Percentiles rank a stretch among this genome's conserved stretches.
Conservation (phyloP, 2,888 invertebrate genomes). For the Melanostoma mellinum region DNA sequence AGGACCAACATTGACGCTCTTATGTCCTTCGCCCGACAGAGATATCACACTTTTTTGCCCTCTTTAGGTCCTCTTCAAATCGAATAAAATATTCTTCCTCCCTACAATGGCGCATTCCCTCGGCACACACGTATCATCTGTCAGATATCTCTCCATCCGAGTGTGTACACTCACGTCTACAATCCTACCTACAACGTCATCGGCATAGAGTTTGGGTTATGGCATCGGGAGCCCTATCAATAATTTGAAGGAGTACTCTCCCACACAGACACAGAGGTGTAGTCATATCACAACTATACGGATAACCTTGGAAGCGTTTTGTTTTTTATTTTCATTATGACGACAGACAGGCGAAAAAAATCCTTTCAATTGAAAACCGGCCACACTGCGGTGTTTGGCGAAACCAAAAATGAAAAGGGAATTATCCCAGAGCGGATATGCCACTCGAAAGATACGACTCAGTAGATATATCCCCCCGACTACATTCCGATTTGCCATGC, state of each 20-base stretch:
- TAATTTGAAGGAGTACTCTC: conserved; percentile 42
- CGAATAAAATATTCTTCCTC: conserved; percentile 64
- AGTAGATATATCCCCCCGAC: conserved; percentile 21
- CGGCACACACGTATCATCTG: conserved; percentile 60
- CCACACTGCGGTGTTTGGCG: conserved; percentile 68
- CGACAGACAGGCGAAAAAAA: conserved; percentile 44
- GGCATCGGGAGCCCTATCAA: conserved; percentile 29
- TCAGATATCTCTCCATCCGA: conserved; percentile 45
- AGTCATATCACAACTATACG: neutral
- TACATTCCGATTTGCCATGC: conserved; percentile 23
- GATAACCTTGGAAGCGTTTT: conserved; percentile 40
- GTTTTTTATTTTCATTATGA: conserved; percentile 48
- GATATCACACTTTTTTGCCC: conserved; percentile 62
- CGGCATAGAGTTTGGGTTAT: neutral
- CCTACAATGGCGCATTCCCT: conserved; percentile 57
- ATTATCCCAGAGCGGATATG: conserved; percentile 70
- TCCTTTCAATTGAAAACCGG: conserved; percentile 63
- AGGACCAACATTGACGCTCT: conserved; percentile 65
- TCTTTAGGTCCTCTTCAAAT: conserved; percentile 53
- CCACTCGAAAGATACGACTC: conserved; percentile 62
- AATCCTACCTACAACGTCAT: neutral
- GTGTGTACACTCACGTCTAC: conserved; percentile 17
- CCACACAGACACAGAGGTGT: neutral
- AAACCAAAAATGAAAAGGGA: conserved; percentile 69
- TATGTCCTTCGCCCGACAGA: conserved; percentile 49